Base-by-base conservation (phyloP, 2,797 vertebrate species). In the Melanotaenia nigrans region DNA sequence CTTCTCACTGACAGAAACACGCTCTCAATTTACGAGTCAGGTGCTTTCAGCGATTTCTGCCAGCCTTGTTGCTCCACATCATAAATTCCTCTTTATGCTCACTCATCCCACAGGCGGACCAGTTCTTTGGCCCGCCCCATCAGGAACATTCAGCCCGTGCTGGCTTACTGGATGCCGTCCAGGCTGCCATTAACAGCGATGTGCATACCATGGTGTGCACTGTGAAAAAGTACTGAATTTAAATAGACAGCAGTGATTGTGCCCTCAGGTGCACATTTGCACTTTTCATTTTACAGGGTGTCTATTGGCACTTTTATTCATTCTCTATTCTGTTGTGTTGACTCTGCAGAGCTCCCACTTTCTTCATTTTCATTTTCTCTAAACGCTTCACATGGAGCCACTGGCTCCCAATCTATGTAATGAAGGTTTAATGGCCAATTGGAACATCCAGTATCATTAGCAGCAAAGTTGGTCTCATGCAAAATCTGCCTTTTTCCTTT, bases 361-460 rank as follows among this genome's bases (percentile, higher is more conserved):
- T 87, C 84, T 68, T 73, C 56, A 68, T 84, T 84, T 85, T 90
- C 85, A 90, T 90, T 91, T 89, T 71, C 82, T 79, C 85, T 86
- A 89, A 90, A 91, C 81, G 86, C 85, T 76, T 90, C 87, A 83
- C 83, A 60, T 79, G 79, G 85, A 85, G 90, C 84, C 88, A 82
- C 75, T 63, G 89, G 87, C 84, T 90, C 77, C 87, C 88, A 88
- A 90, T 93, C 91, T 87, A 87, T 85, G 78, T 93, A 93, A 93
- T 92, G 89, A 92, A 91, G 87, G 78, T 90, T 91, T 92, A 92
- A 92, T 91, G 78, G 92, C 88, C 89, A 90, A 90, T 92, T 91
- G 85, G 84, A 89, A 80, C 83, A 84, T 81, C 78, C 85, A 87
- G 87, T 86, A 77, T 90, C 90, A 90, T 92, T 92, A 93, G 85